Percentiles rank a stretch among this genome's conserved stretches.
These are phyloP conservation scores for Mormoops blainvillei DNA, from an alignment of 2,113 vertebrate genomes.

Conservation along the genomic window DNA sequence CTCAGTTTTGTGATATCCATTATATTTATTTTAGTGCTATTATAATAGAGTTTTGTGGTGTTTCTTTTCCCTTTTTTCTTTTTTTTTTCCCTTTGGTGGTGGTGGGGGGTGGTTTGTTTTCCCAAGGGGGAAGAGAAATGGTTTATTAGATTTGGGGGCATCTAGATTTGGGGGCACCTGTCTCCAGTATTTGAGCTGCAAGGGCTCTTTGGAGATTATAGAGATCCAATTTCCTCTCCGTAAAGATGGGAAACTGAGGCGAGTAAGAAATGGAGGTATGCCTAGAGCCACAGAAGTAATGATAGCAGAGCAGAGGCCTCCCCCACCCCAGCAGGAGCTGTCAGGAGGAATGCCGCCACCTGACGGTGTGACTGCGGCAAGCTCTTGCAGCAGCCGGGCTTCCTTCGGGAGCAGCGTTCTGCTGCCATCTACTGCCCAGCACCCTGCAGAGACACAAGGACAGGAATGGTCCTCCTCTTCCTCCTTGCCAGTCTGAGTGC, in stretches of 20 bases:
- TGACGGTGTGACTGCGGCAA: background rate
- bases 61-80: background rate
- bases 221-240: background rate
- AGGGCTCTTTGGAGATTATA: background rate
- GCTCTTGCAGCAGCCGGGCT: background rate
- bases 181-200: background rate
- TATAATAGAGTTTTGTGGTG: background rate
- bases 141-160: background rate
- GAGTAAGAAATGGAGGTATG: background rate
- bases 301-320: background rate
- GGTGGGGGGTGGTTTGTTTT: background rate
- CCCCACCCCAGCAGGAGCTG: background rate
- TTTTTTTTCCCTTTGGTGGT: background rate
- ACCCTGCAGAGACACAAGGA: background rate
- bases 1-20: background rate
- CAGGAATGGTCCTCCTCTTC: background rate
- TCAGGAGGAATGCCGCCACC: slow-evolving; percentile 19
- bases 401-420: background rate
- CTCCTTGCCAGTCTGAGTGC: background rate
- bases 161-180: background rate
- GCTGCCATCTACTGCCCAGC: background rate
- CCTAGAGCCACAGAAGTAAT: background rate
- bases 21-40: background rate
- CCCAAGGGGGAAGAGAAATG: background rate
- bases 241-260: background rate